Percentiles rank a stretch among this genome's conserved stretches.
phyloP scores from a whole-genome alignment of 64 coral and sea anemone species.

The Pocillopora verrucosa region DNA sequence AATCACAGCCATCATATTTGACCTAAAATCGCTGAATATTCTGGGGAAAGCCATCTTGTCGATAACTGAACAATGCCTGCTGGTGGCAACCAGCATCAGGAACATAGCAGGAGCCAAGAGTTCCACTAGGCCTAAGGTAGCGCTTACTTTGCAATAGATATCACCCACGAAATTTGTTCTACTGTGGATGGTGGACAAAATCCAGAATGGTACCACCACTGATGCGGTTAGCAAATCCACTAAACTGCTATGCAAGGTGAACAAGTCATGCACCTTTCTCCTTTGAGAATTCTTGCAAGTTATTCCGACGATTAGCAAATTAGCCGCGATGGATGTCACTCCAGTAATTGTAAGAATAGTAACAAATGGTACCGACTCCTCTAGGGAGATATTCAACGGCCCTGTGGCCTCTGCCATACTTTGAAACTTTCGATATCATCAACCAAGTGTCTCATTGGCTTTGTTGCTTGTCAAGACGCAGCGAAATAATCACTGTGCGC shows the following conservation, averaged over 20 bases:
- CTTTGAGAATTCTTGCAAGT: conserved; percentile 65
- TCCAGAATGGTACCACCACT: conserved; percentile 79
- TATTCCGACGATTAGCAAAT: conserved; percentile 53
- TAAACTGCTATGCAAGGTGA: conserved; percentile 63
- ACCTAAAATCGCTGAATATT: conserved; percentile 58
- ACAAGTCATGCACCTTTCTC: conserved; percentile 62
- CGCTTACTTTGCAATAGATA: conserved; percentile 60
- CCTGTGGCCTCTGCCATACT: background rate
- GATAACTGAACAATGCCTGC: conserved; percentile 63
- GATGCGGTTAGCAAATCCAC: conserved; percentile 66
- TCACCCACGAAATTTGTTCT: conserved; percentile 44
- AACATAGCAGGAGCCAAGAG: conserved; percentile 70
- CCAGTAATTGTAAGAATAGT: conserved; percentile 76
- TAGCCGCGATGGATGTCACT: conserved; percentile 67
- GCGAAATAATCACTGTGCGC: too few species aligned
- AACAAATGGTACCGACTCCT: conserved; percentile 76
- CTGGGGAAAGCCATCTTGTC: conserved; percentile 64
- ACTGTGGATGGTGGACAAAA: conserved; percentile 74
- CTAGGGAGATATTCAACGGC: conserved; percentile 40
- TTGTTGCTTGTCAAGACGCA: too few species aligned
- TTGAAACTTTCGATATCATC: background rate
- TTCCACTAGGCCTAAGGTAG: conserved; percentile 59
- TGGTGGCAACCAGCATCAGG: conserved; percentile 43
- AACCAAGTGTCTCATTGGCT: too few species aligned
- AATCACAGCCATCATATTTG: conserved; percentile 39